A percentile compares a stretch with the other conserved stretches of the same genome.
These are phyloP conservation scores for Hyalella azteca DNA, from an alignment of 2,888 invertebrate species.

Conservation along the genomic window DNA sequence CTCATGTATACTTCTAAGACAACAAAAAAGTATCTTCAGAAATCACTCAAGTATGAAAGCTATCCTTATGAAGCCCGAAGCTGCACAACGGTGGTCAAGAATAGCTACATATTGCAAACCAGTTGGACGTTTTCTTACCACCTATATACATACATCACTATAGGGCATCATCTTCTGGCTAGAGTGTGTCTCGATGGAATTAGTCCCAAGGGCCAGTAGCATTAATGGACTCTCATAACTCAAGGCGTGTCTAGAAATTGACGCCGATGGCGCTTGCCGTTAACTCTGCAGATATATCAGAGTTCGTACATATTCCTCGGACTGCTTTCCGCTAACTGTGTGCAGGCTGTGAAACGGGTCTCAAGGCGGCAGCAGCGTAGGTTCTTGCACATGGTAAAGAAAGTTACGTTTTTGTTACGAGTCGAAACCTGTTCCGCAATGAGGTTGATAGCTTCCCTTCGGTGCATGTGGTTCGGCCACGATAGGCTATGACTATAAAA, in stretches of 20 bases:
- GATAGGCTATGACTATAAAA: conserved; percentile 5
- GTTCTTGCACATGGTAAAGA: conserved; percentile 10
- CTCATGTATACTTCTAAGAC: too few species aligned
- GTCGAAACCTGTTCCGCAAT: conserved; percentile 17
- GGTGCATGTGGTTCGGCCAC: conserved; percentile 9
- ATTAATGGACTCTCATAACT: background rate
- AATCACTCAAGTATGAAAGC: too few species aligned
- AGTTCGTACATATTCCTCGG: background rate
- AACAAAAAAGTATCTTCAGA: too few species aligned
- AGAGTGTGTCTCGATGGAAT: background rate
- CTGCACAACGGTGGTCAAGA: background rate
- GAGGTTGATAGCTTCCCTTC: conserved; percentile 5
- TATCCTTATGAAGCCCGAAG: too few species aligned
- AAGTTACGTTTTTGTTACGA: background rate
- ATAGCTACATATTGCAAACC: background rate
- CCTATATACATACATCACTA: background rate
- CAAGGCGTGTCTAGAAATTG: background rate
- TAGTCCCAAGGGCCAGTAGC: background rate
- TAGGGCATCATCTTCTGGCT: conserved; percentile 2
- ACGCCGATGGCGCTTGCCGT: background rate
- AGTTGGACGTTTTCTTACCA: background rate
- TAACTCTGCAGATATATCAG: background rate
- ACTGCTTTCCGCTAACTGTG: background rate
- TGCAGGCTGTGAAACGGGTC: background rate
- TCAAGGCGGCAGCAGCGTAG: background rate